phyloP scores from a whole-genome alignment of 30 jellyfish, hydroid and myxozoan species.

The Haliclystus octoradiatus region DNA sequence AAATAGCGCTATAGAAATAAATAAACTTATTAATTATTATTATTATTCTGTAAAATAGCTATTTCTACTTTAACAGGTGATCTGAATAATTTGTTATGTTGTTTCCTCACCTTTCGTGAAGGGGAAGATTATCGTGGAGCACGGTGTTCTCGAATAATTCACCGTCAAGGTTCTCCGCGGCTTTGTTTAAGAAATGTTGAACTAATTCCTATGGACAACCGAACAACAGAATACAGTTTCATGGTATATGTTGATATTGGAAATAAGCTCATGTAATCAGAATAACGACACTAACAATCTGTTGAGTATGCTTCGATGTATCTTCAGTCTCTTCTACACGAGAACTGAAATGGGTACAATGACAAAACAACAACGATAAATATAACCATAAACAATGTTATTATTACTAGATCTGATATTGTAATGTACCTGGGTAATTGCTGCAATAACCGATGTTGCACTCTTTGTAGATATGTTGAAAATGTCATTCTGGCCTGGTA shows the following conservation, averaged over 20 bases:
- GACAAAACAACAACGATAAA: neutral
- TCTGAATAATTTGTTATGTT: neutral
- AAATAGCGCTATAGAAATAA: no score
- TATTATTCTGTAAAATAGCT: no score
- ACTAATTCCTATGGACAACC: slow-evolving; percentile 29
- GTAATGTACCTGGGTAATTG: slow-evolving; percentile 28
- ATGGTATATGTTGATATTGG: no score
- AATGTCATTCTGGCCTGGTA: slow-evolving; percentile 75
- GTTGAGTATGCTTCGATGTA: slow-evolving; percentile 16
- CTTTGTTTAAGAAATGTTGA: slow-evolving; percentile 49
- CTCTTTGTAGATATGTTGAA: slow-evolving; percentile 60
- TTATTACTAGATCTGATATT: no score
- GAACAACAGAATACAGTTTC: neutral
- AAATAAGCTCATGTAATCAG: neutral
- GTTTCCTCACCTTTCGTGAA: slow-evolving; percentile 41
- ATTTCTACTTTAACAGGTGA: no score
- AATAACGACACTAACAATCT: slow-evolving; percentile 5
- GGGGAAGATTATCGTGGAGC: slow-evolving; percentile 32
- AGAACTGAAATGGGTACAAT: no score
- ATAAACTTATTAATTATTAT: no score
- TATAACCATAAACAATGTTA: neutral
- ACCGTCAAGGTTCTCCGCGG: slow-evolving; percentile 51
- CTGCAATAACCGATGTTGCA: slow-evolving; percentile 47
- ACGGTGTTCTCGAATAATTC: slow-evolving; percentile 35
- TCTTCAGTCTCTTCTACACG: no score